phyloP scores from a whole-genome alignment of 2,888 invertebrate genomes.

The Aphodius granarius region DNA sequence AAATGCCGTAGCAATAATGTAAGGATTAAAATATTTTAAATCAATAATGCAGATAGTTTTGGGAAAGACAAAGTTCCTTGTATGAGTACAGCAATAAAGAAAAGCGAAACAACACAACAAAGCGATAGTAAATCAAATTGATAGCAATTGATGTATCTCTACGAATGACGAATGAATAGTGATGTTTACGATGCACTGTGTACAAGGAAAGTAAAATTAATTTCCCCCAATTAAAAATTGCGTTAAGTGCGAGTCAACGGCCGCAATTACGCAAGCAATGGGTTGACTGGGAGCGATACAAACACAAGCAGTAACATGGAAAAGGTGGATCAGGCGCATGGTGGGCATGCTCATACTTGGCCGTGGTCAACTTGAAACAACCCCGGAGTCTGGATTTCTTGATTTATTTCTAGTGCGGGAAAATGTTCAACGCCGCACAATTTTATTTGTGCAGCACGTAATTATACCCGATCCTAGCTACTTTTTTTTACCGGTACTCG shows the following conservation, averaged over 20 bases:
- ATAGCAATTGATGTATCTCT: too few species aligned
- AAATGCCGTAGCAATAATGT: too few species aligned
- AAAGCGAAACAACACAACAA: too few species aligned
- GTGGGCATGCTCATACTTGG: conserved; percentile 13
- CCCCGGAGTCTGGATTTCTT: conserved; percentile 6
- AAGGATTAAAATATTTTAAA: not conserved
- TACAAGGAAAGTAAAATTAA: not conserved
- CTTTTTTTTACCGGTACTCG: not conserved
- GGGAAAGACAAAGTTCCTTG: not conserved
- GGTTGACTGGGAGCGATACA: conserved; percentile 13
- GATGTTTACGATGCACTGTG: not conserved
- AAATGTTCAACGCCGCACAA: not conserved
- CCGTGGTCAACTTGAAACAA: conserved; percentile 12
- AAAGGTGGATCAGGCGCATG: conserved; percentile 10
- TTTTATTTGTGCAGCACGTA: not conserved
- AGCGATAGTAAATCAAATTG: too few species aligned
- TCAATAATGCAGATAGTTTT: too few species aligned
- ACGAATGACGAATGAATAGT: too few species aligned
- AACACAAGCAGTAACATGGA: conserved; percentile 18
- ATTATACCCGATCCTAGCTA: not conserved
- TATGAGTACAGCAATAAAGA: not conserved
- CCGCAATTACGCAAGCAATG: conserved; percentile 21
- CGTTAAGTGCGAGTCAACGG: conserved; percentile 17
- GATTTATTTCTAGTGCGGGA: conserved; percentile 17
- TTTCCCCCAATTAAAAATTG: not conserved